Percentiles rank a stretch among this genome's conserved stretches.
Conservation (phyloP, 1,140 invertebrate species). For the Phymorhynchus buccinoides region DNA sequence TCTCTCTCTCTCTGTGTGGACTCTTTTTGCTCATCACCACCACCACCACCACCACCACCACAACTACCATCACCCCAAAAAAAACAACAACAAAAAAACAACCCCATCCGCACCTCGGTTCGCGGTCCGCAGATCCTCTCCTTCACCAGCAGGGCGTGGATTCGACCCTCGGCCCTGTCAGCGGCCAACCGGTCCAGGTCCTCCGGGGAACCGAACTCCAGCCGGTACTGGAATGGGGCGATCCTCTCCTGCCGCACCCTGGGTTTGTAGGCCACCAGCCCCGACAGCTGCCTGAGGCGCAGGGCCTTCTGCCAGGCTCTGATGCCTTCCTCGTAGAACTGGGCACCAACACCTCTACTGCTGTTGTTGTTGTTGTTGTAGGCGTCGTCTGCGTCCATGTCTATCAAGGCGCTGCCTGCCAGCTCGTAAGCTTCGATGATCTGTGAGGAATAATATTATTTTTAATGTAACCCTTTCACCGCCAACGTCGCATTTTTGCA, state of each 20-base stretch:
- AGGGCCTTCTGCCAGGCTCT: neutral
- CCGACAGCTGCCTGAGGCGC: neutral
- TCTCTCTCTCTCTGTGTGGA: too few relatives aligned
- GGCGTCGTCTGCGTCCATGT: neutral
- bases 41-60: too few relatives aligned
- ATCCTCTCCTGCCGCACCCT: neutral
- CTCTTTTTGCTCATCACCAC: too few relatives aligned
- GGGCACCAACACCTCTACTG: too few relatives aligned
- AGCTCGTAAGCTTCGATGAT: constrained; percentile 11
- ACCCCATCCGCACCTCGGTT: neutral
- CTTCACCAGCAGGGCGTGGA: constrained; percentile 1
- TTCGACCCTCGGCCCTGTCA: neutral
- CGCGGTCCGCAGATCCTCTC: neutral
- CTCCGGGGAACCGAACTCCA: neutral
- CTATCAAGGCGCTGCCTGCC: neutral
- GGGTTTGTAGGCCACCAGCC: neutral
- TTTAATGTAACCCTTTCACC: too few relatives aligned
- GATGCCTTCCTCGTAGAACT: neutral
- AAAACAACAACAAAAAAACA: neutral
- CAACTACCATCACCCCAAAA: too few relatives aligned
- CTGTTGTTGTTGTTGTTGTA: neutral
- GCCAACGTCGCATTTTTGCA: too few relatives aligned
- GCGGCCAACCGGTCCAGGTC: neutral
- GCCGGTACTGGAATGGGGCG: neutral
- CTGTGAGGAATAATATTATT: too few relatives aligned